A percentile compares a stretch with the other conserved stretches of the same genome.
phyloP scores from a whole-genome alignment of 2,113 vertebrate genomes.

The Mustelus asterias region DNA sequence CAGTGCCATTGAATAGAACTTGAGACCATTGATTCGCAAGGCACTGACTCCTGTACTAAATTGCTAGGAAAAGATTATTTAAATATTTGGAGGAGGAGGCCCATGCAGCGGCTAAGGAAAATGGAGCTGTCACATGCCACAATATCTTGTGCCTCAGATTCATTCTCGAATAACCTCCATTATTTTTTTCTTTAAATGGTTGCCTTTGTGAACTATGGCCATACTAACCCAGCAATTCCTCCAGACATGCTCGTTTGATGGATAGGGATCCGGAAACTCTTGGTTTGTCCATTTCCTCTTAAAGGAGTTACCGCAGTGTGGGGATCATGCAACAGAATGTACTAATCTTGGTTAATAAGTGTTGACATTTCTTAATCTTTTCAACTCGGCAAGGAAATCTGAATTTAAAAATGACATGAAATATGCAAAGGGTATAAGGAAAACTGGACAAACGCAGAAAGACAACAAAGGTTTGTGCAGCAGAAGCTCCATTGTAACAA shows the following conservation, averaged over 20 bases:
- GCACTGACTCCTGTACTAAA: not conserved
- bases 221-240: not conserved
- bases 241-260: not conserved
- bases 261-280: not conserved
- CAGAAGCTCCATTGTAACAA: not conserved
- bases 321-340: not conserved
- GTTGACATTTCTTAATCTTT: not conserved
- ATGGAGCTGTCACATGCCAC: not conserved
- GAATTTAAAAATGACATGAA: not conserved
- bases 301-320: not conserved
- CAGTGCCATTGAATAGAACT: not conserved
- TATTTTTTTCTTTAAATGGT: not conserved
- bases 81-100: not conserved
- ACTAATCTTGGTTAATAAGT: not conserved
- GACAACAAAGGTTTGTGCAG: not conserved
- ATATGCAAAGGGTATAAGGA: not conserved
- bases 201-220: not conserved
- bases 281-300: not conserved
- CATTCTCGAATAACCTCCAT: not conserved
- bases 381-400: not conserved
- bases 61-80: not conserved
- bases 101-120: not conserved
- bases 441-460: not conserved
- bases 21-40: not conserved
- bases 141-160: too few relatives aligned